Evolutionary conservation across 2,797 vertebrate genomes (phyloP).

Genomic region (Acanthopagrus latus): DNA sequence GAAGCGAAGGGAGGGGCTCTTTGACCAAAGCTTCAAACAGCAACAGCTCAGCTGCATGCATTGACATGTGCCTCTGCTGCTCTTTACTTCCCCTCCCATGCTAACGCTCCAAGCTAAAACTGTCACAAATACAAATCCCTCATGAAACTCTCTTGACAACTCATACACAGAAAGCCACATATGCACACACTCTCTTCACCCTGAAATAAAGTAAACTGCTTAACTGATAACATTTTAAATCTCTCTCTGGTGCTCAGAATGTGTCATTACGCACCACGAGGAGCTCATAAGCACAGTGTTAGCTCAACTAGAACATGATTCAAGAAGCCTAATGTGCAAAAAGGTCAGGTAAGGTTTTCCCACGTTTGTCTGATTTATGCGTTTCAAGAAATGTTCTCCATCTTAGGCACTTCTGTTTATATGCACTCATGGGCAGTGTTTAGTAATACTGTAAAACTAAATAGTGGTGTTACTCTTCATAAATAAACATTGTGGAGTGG

Average conservation of each 20-base stretch:
- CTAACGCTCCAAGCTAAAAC: conserved; percentile 11
- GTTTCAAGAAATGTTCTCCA: not conserved
- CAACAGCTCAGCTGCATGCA: conserved; percentile 43
- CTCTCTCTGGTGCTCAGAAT: not conserved
- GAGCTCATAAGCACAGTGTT: not conserved
- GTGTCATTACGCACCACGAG: not conserved
- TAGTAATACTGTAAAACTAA: conserved; percentile 25
- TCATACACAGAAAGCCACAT: too few species aligned
- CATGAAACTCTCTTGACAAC: not conserved
- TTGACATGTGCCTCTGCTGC: conserved; percentile 54
- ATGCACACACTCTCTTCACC: not conserved
- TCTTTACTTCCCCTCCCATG: not conserved
- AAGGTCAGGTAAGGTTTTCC: too few species aligned
- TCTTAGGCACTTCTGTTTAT: conserved; percentile 19
- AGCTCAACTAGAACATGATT: not conserved
- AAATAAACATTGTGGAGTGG: conserved; percentile 25
- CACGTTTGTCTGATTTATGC: not conserved
- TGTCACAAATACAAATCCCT: conserved; percentile 13
- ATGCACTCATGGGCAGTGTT: conserved; percentile 16
- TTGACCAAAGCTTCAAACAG: conserved; percentile 14
- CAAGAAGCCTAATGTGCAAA: not conserved
- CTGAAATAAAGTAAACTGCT: not conserved
- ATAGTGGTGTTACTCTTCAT: conserved; percentile 38
- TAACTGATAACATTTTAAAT: not conserved
- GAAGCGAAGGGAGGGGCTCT: conserved; percentile 7